Evolutionary conservation across 2,113 vertebrate species (phyloP).

Genomic region (Clinocottus analis): DNA sequence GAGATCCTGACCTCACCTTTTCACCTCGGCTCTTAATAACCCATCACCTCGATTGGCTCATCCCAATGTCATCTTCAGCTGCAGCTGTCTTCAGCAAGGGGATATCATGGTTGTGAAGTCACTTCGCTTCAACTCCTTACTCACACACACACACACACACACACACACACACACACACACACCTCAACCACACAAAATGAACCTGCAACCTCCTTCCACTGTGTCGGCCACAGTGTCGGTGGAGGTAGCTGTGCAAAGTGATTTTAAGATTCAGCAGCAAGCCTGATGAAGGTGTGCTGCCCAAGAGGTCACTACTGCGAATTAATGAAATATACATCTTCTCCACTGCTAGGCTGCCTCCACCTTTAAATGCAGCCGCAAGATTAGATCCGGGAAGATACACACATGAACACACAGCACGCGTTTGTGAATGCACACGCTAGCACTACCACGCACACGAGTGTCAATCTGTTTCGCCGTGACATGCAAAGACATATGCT

Average conservation of each 20-base stretch:
- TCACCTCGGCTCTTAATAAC: conserved; percentile 58
- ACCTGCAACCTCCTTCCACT: too few relatives aligned
- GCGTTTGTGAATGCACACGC: conserved; percentile 10
- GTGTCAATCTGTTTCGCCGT: background rate
- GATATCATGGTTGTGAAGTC: background rate
- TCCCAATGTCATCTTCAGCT: conserved; percentile 30
- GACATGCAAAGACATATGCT: background rate
- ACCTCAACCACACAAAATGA: conserved; percentile 34
- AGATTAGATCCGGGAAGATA: conserved; percentile 16
- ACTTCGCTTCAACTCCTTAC: conserved; percentile 35
- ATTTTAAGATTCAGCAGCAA: conserved; percentile 68
- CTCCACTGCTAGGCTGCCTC: conserved; percentile 26
- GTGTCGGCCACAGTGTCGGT: too few relatives aligned
- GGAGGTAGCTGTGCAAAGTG: conserved; percentile 28
- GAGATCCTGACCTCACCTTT: conserved; percentile 55
- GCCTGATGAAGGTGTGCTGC: conserved; percentile 51
- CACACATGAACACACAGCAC: background rate
- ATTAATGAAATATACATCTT: conserved; percentile 69
- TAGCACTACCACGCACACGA: background rate
- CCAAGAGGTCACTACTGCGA: conserved; percentile 57
- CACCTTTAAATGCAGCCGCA: conserved; percentile 4
- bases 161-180: conserved; percentile 20
- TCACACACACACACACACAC: background rate
- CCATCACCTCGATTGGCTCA: conserved; percentile 28
- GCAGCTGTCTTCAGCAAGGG: background rate